Evolutionary conservation across 2,888 invertebrate genomes (phyloP), one percentile per base, ranked within the genome.

Genomic region (Cabera pusaria): DNA sequence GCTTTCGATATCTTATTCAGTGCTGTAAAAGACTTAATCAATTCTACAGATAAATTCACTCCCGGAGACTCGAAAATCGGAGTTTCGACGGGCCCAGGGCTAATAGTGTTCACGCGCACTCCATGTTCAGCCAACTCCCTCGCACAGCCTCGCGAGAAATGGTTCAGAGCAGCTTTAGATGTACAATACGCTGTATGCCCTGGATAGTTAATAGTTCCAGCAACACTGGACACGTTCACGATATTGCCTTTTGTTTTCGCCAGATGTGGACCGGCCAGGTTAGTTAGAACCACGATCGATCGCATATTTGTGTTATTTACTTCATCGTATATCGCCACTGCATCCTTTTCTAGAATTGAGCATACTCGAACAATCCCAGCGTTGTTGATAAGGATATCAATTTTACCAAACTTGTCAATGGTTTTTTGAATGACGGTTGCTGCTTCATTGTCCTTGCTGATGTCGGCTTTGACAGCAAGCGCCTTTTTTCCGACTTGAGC

Each of bases 101-200:
- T 93, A 0, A 95, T 92, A 24, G 90, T 79, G 67, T 95, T 95
- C 0, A 93, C 94, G 35, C 94, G 78, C 0, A 94, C 91, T 3
- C 69, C 83, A 50, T 87, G 79, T 0, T 67, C 44, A 38, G 90
- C 91, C 6, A 92, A 67, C 55, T 92, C 95, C 24, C 94, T 65
- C 4, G 95, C 95, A 4, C 91, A 74, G 59, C 93, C 93, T 49
- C 90, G 76, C 0, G 95, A 94, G 47, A 96, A 90, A 58, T 94
- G 93, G 68, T 95, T 94, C 5, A 95, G 56, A 2, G 93, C 94
- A 8, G 93, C 87, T 76, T 96, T 95, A 4, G 93, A 93, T 82
- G 94, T 91, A 41, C 84, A 81, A 63, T 95, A 95, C 0, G 57
- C 4, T 0, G 50, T 18, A 2, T 21, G 23, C 0, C 41, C 46